Percentiles rank a stretch among this genome's conserved stretches.
Conservation (phyloP, 2,113 vertebrate species). For the Gopherus flavomarginatus region DNA sequence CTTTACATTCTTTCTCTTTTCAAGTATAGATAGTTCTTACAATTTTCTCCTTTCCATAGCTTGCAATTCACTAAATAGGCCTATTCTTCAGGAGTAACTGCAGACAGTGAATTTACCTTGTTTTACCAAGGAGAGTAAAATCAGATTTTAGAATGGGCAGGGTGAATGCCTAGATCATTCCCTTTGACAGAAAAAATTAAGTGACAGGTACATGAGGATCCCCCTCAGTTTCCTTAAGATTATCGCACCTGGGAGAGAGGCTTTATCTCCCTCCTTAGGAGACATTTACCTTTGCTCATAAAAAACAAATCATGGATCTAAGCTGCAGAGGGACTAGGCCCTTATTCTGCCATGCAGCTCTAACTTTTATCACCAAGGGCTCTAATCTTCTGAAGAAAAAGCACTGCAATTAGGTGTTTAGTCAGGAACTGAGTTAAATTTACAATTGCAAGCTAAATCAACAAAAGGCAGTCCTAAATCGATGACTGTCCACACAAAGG, state of each 20-base stretch:
- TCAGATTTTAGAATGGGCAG: background rate
- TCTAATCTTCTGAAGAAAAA: background rate
- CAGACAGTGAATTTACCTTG: background rate
- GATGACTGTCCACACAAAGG: background rate
- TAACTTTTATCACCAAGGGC: background rate
- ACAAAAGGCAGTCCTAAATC: background rate
- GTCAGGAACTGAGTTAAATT: background rate
- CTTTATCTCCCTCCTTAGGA: no score
- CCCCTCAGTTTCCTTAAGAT: background rate
- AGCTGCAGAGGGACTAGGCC: no score
- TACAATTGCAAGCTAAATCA: background rate
- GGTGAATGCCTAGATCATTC: background rate
- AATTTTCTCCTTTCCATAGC: background rate
- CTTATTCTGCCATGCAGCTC: no score
- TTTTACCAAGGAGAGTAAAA: background rate
- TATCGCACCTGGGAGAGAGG: background rate
- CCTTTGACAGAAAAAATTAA: background rate
- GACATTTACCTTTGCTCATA: background rate
- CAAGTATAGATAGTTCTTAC: background rate
- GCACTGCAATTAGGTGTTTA: background rate
- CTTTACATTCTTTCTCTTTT: background rate
- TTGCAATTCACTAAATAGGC: accelerated
- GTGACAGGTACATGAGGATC: background rate
- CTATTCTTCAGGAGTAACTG: no score
- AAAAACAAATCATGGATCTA: background rate